These are phyloP conservation scores for Ploceus nigricollis DNA, from an alignment of 2,113 vertebrate species.

Conservation along the genomic window DNA sequence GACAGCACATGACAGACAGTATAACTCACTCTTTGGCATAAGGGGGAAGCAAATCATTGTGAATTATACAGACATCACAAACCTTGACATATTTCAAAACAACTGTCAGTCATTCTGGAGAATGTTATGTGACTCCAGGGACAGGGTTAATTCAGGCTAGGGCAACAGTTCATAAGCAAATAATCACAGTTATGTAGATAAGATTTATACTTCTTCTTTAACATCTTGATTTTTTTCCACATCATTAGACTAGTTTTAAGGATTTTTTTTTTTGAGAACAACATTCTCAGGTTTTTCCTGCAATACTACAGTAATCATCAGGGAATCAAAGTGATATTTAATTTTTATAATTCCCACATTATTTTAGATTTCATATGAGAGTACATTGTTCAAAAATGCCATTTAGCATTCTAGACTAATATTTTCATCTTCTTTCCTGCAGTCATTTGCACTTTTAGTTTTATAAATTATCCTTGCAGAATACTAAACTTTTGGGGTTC, in stretches of 20 bases:
- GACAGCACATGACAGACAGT: neutral
- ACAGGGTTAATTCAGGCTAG: neutral
- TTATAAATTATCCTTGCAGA: neutral
- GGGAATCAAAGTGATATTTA: neutral
- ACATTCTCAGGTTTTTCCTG: neutral
- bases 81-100: neutral
- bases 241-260: neutral
- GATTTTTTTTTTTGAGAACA: neutral
- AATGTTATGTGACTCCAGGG: neutral
- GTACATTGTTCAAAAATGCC: neutral
- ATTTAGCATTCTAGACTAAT: neutral
- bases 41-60: neutral
- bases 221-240: neutral
- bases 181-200: neutral
- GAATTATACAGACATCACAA: neutral
- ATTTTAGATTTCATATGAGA: neutral
- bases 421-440: neutral
- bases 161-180: neutral
- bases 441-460: neutral
- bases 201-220: neutral
- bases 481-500: neutral
- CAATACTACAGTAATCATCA: neutral
- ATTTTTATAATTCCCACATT: neutral
- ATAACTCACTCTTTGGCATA: neutral
- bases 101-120: neutral